Conservation (phyloP, 1,140 invertebrate species). For the Hermatobates lingyangjiaoensis region DNA sequence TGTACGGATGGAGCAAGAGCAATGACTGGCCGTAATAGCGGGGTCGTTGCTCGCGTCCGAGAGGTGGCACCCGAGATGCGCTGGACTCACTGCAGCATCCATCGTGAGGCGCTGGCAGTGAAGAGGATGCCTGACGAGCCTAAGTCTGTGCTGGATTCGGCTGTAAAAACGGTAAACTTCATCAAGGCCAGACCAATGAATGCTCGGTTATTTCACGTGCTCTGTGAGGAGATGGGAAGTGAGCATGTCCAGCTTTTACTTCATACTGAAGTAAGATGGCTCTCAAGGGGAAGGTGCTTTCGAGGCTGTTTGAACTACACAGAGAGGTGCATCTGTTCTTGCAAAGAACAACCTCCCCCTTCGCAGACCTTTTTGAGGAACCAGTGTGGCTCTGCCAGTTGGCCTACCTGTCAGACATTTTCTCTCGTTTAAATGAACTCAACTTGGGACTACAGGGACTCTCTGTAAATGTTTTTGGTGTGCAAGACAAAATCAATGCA, state of each 20-base stretch:
- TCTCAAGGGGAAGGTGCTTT: neutral
- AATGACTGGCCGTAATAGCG: neutral
- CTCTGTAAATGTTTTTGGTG: no score
- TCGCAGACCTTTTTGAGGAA: no score
- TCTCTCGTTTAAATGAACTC: no score
- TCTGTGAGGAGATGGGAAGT: neutral
- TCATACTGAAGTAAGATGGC: neutral
- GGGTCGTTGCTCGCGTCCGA: neutral
- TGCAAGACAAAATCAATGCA: no score
- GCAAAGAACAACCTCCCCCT: no score
- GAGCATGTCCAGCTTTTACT: neutral
- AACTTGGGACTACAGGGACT: no score
- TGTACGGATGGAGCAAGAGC: neutral
- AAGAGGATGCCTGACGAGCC: neutral
- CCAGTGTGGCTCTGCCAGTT: no score
- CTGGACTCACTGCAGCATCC: neutral
- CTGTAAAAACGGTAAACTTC: neutral
- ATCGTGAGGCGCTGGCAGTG: neutral
- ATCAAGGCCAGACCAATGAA: neutral
- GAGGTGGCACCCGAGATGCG: neutral
- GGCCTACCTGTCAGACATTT: no score
- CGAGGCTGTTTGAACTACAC: neutral
- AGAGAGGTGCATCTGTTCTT: no score
- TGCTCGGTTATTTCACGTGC: neutral
- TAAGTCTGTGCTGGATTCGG: neutral